phyloP scores from a whole-genome alignment of 2,797 vertebrate species.

The Dendrocincla fuliginosa region DNA sequence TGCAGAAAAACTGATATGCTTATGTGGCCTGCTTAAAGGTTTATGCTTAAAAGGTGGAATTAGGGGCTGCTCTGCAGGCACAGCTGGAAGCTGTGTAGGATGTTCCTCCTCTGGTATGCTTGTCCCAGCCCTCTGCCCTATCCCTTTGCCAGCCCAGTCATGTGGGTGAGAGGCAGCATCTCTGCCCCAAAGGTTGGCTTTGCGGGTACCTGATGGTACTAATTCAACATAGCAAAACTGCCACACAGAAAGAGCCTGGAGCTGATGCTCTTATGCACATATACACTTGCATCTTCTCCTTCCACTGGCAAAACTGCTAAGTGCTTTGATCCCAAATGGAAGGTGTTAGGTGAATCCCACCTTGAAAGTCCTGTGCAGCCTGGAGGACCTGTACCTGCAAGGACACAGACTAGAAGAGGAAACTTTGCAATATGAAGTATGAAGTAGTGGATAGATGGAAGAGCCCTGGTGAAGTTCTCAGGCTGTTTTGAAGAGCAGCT shows the following conservation, averaged over 20 bases:
- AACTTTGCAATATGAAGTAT: neutral
- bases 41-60: neutral
- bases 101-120: neutral
- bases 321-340: neutral
- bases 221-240: neutral
- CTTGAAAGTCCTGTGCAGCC: neutral
- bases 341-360: neutral
- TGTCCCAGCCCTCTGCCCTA: accelerated
- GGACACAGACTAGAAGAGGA: neutral
- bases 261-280: neutral
- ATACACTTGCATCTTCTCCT: neutral
- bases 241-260: neutral
- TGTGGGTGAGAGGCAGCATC: neutral
- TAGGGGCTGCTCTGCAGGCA: neutral
- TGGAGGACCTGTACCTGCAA: neutral
- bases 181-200: neutral
- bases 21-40: neutral
- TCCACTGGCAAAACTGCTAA: neutral
- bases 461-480: neutral
- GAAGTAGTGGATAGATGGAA: neutral
- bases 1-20: neutral
- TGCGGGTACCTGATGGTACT: neutral
- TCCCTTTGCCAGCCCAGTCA: accelerated
- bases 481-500: neutral
- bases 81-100: neutral